These are phyloP conservation scores for Himantopus leucocephalus DNA, from an alignment of 2,113 vertebrate genomes.

Conservation along the genomic window DNA sequence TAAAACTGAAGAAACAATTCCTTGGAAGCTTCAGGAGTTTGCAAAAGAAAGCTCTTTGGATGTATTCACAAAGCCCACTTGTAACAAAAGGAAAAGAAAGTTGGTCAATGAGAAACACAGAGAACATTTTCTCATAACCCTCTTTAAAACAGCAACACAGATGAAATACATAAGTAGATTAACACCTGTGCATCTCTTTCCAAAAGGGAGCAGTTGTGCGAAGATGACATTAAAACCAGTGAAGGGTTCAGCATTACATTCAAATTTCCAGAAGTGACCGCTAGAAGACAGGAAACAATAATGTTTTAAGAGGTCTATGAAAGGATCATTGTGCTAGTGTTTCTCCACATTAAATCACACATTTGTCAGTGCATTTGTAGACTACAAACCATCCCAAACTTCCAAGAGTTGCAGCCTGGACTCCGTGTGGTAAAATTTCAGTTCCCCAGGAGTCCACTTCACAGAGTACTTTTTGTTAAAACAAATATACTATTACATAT, in stretches of 20 bases:
- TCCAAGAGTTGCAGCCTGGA: conserved; percentile 40
- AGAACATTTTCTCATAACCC: not conserved
- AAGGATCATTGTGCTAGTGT: conserved; percentile 58
- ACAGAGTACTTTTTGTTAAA: conserved; percentile 31
- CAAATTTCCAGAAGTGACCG: conserved; percentile 3
- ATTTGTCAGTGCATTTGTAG: conserved; percentile 62
- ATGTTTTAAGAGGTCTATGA: conserved; percentile 48
- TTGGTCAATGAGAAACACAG: not conserved
- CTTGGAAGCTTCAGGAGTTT: not conserved
- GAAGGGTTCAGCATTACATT: conserved; percentile 7
- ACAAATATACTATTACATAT: conserved; percentile 32
- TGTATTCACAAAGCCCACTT: not conserved
- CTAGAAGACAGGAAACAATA: conserved; percentile 59
- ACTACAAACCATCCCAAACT: conserved; percentile 47
- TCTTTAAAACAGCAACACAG: not conserved
- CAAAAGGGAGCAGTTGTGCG: not conserved
- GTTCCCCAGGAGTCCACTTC: conserved; percentile 34
- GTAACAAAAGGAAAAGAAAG: not conserved
- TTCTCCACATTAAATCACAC: conserved; percentile 53
- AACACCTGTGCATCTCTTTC: conserved; percentile 51
- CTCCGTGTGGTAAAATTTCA: conserved; percentile 23
- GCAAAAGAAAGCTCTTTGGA: not conserved
- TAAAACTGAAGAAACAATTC: not conserved
- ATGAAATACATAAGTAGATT: conserved; percentile 21
- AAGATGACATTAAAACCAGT: conserved; percentile 36